Conservation (phyloP, 2,797 vertebrate species). For the Lepus townsendii region DNA sequence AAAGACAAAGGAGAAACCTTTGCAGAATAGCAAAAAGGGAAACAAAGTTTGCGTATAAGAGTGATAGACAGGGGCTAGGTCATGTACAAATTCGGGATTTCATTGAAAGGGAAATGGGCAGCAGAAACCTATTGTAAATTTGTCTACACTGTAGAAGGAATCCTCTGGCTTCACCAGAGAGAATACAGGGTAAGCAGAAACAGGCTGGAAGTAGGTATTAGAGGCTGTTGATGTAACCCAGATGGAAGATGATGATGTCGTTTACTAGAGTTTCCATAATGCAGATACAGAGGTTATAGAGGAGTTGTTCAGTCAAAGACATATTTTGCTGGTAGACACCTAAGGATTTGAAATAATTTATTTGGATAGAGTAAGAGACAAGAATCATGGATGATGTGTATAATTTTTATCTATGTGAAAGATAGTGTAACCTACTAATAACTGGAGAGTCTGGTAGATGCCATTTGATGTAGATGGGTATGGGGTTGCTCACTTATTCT, state of each 20-base stretch:
- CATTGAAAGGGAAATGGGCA: not conserved
- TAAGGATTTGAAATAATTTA: conserved; percentile 23
- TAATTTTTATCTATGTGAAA: not conserved
- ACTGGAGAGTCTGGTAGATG: not conserved
- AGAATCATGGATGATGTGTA: not conserved
- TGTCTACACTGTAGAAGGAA: not conserved
- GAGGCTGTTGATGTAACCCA: not conserved
- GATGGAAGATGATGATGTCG: not conserved
- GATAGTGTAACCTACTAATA: not conserved
- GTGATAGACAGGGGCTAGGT: not conserved
- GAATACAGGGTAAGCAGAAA: not conserved
- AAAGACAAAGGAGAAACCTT: not conserved
- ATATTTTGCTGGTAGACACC: not conserved
- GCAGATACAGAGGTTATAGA: not conserved
- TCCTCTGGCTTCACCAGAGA: not conserved
- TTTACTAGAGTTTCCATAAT: not conserved
- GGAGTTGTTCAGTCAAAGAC: not conserved
- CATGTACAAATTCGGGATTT: not conserved
- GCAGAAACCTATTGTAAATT: not conserved
- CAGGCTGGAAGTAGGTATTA: not conserved
- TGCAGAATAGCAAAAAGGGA: not conserved
- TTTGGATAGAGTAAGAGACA: not conserved
- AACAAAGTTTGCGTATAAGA: not conserved
- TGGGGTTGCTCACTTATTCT: not conserved
- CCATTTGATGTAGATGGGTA: not conserved